Base-by-base conservation (phyloP, 2,113 vertebrate species). In the Desmodus rotundus region DNA sequence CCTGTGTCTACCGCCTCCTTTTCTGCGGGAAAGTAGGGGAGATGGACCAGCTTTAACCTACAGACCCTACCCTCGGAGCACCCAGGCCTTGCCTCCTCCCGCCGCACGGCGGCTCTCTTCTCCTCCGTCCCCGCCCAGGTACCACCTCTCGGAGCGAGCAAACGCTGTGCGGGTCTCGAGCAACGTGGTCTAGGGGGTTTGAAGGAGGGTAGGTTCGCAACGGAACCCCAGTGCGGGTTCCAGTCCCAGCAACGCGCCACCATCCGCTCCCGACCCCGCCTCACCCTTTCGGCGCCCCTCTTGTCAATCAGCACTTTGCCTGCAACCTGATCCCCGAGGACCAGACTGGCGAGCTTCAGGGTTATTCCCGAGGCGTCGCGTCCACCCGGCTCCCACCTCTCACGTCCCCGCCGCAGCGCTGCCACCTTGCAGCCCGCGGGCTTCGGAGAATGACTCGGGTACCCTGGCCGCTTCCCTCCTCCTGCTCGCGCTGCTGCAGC, bases 21-120 rank as follows among this genome's bases (percentile, higher is more conserved):
- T 97, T 98, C 98, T 98, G 98, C 97, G 78, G 95, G 67, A 38
- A 81, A 87, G 78, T 91, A 95, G 89, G 41, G 54, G 82, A 87
- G 94, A 94, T 3, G 85, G 93, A 72, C 97, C 87, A 8, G 82
- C 80, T 92, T 96, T 94, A 67, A 22, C 87, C 73, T 73, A 76
- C 84, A 95, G 94, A 77, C 92, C 93, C 92, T 87, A 28, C 67
- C 50, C 86, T 78, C 15, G 0, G 54, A 84, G 87, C 54, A 10
- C 43, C 86, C 61, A 12, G 89, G 95, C 92, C 92, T 63, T 33
- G 93, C 87, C 86, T 88, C 54, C 74, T 65, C 82, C 94, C 14
- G n/a, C 91, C 92, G 19, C 78, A 41, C 36, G 47, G 96, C 73
- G 85, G 90, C 91, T 94, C 93, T 76, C 70, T 81, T 52, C 90